Base-by-base conservation (phyloP, 2,888 invertebrate genomes). In the Chironomus riparius region DNA sequence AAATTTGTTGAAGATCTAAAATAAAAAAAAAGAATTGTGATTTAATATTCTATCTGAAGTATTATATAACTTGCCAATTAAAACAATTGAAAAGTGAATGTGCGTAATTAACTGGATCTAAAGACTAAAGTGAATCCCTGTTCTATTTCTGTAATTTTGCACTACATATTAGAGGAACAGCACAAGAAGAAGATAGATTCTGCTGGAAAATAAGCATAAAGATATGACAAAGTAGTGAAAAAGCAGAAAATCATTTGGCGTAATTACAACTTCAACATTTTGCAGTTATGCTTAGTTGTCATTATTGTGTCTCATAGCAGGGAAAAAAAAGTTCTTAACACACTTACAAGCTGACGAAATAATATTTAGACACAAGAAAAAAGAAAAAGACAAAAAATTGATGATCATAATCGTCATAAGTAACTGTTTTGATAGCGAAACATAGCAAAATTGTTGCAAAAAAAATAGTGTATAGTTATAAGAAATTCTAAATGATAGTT, bases 341-440 rank as follows among this genome's bases (percentile, higher is more conserved):
- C 62, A 62, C 62, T 21, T 22, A n/a, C 21, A 71, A 38, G 71
- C 72, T 73, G 72, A 73, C 62, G 5, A 56, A 56, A 50, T 10
- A 50, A 71, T 71, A 50, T 71, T 50, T 50, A 13, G 28, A 71
- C 10, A n/a, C 24, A 15, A 70, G 13, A 48, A 70, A 65, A 65
- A 65, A 22, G 15, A n/a, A 38, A 38, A 10, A 38, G 38, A 38
- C 38, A 38, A 38, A 10, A 22, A 24, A 71, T 22, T 71, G 68
- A 74, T 74, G 38, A 74, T 68, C 48, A 74, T 74, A 38, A 38
- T 38, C 38, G 38, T 38, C 38, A 38, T 38, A 38, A 38, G 38
- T 38, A 74, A 74, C 74, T 74, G 74, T 74, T 48, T 38, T 65
- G 47, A 65, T 74, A 68, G 47, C 65, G 74, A 47, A 18, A 28